Evolutionary conservation across 2,888 invertebrate genomes (phyloP), one percentile per base, ranked within the genome.

Genomic region (Chrysolina haemoptera): DNA sequence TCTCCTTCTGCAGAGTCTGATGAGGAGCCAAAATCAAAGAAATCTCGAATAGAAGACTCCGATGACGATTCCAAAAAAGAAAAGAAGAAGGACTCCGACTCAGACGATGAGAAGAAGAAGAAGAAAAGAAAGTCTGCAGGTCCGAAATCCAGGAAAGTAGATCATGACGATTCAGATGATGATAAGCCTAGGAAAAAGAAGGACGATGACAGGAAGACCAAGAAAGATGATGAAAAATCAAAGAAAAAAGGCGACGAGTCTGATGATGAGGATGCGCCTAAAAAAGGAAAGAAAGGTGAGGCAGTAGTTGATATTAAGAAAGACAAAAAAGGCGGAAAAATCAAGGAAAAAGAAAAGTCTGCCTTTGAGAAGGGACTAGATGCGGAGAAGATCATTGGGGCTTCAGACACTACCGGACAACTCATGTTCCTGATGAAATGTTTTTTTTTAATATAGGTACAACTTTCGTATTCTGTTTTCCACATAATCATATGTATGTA

Each of bases 351-450:
- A 73, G 77, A 81, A 73, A 84, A 90, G 79, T 91, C 91, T 11
- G 96, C 96, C 5, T 96, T 96, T 84, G 95, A 95, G 62, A 90
- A 94, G 78, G 95, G 95, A 4, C 88, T 95, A 1, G 94, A 95
- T 76, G 95, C 97, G 1, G 96, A 96, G 82, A 94, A 94, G 85
- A 96, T 97, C 74, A 94, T 97, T 80, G 97, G 97, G 81, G 93
- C 92, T 46, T 93, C 95, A 1, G 95, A 95, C 84, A 93, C 94
- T 0, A 93, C 85, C 5, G 95, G 95, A 0, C 93, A 95, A 84
- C 89, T 95, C 27, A 94, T 97, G 94, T 98, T 98, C 87, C 89
- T 98, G 43, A 95, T 98, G 89, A 98, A 98, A 88, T 98, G 96
- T n/a, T n/a, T n/a, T n/a, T n/a, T n/a, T n/a, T n/a, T n/a, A n/a